A percentile compares a stretch with the other conserved stretches of the same genome.
Conservation (phyloP, 2,888 invertebrate species). For the Diadromus collaris region DNA sequence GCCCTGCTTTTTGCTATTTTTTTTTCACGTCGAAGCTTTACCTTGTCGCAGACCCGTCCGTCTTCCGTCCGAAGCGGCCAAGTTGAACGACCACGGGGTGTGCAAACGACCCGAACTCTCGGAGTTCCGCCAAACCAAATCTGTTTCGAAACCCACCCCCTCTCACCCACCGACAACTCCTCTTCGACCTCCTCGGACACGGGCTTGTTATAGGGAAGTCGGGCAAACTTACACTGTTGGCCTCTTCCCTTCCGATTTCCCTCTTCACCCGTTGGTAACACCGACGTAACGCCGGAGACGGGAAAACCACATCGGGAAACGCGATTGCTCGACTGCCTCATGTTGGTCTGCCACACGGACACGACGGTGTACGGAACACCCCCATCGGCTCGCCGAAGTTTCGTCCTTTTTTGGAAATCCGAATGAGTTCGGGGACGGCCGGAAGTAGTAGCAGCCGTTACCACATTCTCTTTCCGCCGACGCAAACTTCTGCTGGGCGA, state of each 20-base stretch:
- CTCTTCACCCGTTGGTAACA: background rate
- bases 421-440: slow-evolving; percentile 23
- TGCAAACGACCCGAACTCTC: slow-evolving; percentile 38
- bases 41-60: slow-evolving; percentile 21
- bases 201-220: slow-evolving; percentile 30
- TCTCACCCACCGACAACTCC: slow-evolving; percentile 12
- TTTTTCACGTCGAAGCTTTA: background rate
- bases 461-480: slow-evolving; percentile 39
- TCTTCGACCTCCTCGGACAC: slow-evolving; percentile 3
- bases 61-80: slow-evolving; percentile 7
- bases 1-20: no score
- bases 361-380: background rate
- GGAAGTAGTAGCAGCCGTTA: slow-evolving; percentile 46
- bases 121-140: slow-evolving; percentile 47
- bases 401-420: slow-evolving; percentile 29
- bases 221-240: slow-evolving; percentile 25
- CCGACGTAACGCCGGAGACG: slow-evolving; percentile 10
- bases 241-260: slow-evolving; percentile 31
- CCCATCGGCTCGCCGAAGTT: background rate
- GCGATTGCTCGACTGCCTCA: slow-evolving; percentile 23
- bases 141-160: slow-evolving; percentile 31
- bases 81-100: slow-evolving; percentile 33
- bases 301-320: slow-evolving; percentile 26
- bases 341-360: background rate
- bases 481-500: slow-evolving; percentile 19